Base-by-base conservation (phyloP, 2,797 vertebrate genomes). In the Sandelia bainsii region DNA sequence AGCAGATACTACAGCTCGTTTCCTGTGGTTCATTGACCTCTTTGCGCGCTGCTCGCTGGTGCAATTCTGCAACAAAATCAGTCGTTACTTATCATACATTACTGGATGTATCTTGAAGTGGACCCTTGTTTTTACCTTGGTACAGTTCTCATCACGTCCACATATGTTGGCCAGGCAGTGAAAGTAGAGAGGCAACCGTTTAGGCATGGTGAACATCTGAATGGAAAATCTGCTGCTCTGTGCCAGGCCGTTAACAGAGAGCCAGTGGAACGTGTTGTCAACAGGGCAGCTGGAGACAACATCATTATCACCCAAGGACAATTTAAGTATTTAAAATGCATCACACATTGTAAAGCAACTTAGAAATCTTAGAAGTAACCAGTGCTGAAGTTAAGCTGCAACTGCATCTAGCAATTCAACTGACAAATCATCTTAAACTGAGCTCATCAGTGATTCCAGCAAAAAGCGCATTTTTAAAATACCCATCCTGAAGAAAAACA, bases 161-260 rank as follows among this genome's bases (percentile, higher is more conserved):
- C 94, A 95, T 45, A 95, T 68, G 58, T 86, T 88, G 63, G 90
- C 73, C 77, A 90, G 51, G 62, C 94, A 95, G 85, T 95, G 94
- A 1, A 95, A 79, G 74, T 92, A 94, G 62, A 95, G 58, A 0
- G 85, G 90, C 37, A 77, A 2, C 8, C 60, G 56, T 16, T 59
- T 53, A 4, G 91, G 90, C 92, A 95, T 92, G 14, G 37, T 59
- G 80, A 95, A 94, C 92, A 93, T 93, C 72, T 91, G 82, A 9
- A 95, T 5, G 8, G 90, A 92, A 27, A 94, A 95, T 1, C 91
- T 83, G 71, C 76, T 91, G 0, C 1, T 65, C 57, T 87, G 83
- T 2, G 25, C 64, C n/a, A 3, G 6, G 8, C 93, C 92, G 5
- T 93, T 93, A 6, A 29, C 73, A 14, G 89, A 87, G 8, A 85